A percentile compares a stretch with the other conserved stretches of the same genome.
Evolutionary conservation across 2,113 vertebrate species (phyloP).

Genomic region (Gadus chalcogrammus): DNA sequence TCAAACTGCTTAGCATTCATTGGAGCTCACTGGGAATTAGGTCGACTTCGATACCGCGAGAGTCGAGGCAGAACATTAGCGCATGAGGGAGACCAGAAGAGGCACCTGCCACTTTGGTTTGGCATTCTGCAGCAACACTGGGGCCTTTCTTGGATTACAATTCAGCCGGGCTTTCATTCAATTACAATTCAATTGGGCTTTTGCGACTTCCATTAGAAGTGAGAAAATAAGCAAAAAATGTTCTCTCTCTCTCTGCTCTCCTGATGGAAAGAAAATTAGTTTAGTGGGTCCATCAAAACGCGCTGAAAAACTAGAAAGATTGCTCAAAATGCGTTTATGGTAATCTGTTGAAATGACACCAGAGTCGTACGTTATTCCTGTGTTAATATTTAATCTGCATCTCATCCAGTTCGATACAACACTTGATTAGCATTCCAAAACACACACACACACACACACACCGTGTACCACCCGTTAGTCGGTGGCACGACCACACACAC

Average conservation of each 20-base stretch:
- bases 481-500: slow-evolving; percentile 13
- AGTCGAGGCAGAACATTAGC: slow-evolving; percentile 45
- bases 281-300: slow-evolving; percentile 20
- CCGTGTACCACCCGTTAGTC: neutral
- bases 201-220: slow-evolving; percentile 36
- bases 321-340: slow-evolving; percentile 23
- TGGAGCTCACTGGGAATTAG: slow-evolving; percentile 25
- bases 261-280: slow-evolving; percentile 39
- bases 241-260: slow-evolving; percentile 5
- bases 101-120: slow-evolving; percentile 57
- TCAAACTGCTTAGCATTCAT: slow-evolving; percentile 48
- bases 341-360: slow-evolving; percentile 34
- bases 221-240: slow-evolving; percentile 30
- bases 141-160: slow-evolving; percentile 47
- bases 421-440: neutral
- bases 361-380: too few species aligned
- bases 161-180: slow-evolving; percentile 31
- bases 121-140: slow-evolving; percentile 10
- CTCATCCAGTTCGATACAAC: neutral
- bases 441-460: neutral
- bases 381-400: slow-evolving; percentile 2
- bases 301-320: slow-evolving; percentile 21
- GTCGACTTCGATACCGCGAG: slow-evolving; percentile 49
- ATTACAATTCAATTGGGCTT: slow-evolving; percentile 44
- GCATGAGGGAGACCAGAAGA: slow-evolving; percentile 31